Percentiles rank a stretch among this genome's conserved stretches.
Conservation (phyloP, 2,797 vertebrate species). For the Aulostomus chinensis region DNA sequence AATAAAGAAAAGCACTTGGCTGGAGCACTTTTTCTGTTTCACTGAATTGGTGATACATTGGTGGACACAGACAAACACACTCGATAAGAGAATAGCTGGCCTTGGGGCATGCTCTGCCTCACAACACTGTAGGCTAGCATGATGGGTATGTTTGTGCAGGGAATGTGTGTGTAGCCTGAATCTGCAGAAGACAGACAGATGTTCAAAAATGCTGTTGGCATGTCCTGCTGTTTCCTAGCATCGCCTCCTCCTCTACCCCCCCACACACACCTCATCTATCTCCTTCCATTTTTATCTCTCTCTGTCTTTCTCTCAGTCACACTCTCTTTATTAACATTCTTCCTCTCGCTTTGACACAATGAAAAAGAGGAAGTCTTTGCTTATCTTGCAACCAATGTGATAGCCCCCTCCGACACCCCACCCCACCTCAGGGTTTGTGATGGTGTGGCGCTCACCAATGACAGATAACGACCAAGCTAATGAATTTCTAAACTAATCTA, state of each 20-base stretch:
- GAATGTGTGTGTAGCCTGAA: constrained; percentile 13
- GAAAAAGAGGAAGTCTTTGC: constrained; percentile 48
- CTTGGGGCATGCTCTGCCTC: not conserved
- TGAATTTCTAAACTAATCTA: constrained; percentile 81
- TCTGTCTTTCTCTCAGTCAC: constrained; percentile 13
- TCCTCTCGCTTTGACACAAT: constrained; percentile 28
- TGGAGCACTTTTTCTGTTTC: constrained; percentile 8
- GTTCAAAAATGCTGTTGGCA: constrained; percentile 51
- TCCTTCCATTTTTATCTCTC: constrained; percentile 28
- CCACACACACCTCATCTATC: constrained; percentile 9
- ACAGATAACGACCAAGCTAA: constrained; percentile 76
- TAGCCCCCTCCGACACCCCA: constrained; percentile 2
- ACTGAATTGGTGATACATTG: too few species aligned
- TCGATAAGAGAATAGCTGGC: constrained; percentile 28
- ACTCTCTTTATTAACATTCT: constrained; percentile 46
- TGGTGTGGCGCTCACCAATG: constrained; percentile 58
- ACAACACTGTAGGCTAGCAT: constrained; percentile 33
- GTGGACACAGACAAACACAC: constrained; percentile 2
- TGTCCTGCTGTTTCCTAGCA: constrained; percentile 44
- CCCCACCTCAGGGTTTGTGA: constrained; percentile 63
- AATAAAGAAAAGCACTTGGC: constrained; percentile 12
- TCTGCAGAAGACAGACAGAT: constrained; percentile 52
- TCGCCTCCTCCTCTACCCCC: not conserved
- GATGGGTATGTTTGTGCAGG: constrained; percentile 16
- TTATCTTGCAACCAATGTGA: constrained; percentile 44